phyloP scores from a whole-genome alignment of 2,113 vertebrate genomes.

The Nesoenas mayeri region DNA sequence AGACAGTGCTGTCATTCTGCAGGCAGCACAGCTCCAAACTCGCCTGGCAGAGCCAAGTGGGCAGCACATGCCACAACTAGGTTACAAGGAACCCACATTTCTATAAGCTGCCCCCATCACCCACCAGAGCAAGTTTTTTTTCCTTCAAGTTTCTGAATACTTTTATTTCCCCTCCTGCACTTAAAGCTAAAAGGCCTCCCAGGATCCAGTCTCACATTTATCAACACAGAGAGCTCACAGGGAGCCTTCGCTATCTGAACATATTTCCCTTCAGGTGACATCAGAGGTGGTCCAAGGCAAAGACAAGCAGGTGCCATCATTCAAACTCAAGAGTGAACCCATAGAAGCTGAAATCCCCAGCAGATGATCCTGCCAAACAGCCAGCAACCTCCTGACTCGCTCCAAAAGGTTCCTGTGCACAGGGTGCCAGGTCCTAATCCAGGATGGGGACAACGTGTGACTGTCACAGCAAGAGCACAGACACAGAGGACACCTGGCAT shows the following conservation, averaged over 20 bases:
- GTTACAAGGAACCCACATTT: background rate
- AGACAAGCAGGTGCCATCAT: background rate
- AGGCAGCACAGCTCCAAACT: background rate
- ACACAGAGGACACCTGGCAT: background rate
- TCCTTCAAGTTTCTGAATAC: background rate
- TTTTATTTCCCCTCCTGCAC: background rate
- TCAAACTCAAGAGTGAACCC: background rate
- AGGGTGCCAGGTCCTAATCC: accelerated
- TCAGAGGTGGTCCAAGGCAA: background rate
- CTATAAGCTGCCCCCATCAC: background rate
- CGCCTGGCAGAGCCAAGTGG: background rate
- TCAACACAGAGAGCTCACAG: background rate
- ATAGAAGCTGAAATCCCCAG: background rate
- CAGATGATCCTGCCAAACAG: background rate
- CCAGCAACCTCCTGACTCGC: accelerated
- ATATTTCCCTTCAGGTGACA: background rate
- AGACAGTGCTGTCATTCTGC: background rate
- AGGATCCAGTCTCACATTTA: background rate
- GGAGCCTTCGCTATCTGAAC: background rate
- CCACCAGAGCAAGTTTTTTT: background rate
- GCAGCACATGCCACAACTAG: background rate
- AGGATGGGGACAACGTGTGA: accelerated
- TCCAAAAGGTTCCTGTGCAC: background rate
- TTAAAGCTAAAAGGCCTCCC: background rate
- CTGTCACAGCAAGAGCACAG: accelerated